Conservation (phyloP, 2,797 vertebrate species). For the Bucorvus abyssinicus region DNA sequence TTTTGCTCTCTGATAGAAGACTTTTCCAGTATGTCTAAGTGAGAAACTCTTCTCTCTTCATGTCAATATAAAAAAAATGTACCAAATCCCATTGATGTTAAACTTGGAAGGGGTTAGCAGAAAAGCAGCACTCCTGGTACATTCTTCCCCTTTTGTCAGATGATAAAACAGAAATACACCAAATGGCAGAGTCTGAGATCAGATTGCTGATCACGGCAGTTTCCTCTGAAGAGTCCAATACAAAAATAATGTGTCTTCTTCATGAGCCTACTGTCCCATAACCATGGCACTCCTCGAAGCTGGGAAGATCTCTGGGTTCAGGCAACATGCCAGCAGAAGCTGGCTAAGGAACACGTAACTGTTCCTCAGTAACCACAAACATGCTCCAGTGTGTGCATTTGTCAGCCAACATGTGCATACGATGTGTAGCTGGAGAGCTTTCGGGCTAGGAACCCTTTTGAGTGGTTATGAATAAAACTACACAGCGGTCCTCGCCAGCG, state of each 20-base stretch:
- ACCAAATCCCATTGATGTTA: slow-evolving; percentile 16
- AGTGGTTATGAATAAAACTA: not conserved
- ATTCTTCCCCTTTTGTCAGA: not conserved
- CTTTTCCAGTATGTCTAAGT: not conserved
- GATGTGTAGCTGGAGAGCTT: not conserved
- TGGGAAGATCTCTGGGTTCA: not conserved
- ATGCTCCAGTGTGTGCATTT: not conserved
- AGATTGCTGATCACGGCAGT: not conserved
- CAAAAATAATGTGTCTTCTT: not conserved
- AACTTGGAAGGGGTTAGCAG: slow-evolving; percentile 27
- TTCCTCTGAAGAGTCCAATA: not conserved
- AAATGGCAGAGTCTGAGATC: not conserved
- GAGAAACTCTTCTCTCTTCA: slow-evolving; percentile 12
- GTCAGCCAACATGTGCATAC: not conserved
- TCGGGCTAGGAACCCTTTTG: not conserved
- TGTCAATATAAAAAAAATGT: slow-evolving; percentile 10
- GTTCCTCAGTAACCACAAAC: not conserved
- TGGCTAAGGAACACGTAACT: not conserved
- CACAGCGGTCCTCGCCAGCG: not conserved
- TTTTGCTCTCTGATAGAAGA: not conserved
- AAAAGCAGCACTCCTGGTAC: not conserved
- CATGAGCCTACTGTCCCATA: not conserved
- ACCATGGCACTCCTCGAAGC: not conserved
- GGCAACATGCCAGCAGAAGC: not conserved
- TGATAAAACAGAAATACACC: slow-evolving; percentile 1